A percentile compares a stretch with the other conserved stretches of the same genome.
Evolutionary conservation across 2,113 vertebrate species (phyloP).

Genomic region (Leucoraja erinaceus): DNA sequence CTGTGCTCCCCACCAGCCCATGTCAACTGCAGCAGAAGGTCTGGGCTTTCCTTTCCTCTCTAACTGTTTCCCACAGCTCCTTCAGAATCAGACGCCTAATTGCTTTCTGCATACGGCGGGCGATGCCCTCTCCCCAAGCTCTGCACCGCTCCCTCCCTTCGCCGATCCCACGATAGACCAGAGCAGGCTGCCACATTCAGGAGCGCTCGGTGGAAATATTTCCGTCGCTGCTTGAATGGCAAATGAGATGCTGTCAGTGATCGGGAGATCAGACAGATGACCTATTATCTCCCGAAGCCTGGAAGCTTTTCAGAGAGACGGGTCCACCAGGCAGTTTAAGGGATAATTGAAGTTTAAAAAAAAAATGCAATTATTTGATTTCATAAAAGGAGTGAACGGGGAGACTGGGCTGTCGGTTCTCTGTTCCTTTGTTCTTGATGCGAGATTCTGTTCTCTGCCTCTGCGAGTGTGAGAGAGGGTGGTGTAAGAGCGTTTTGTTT

Average conservation of each 20-base stretch:
- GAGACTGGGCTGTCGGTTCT: neutral
- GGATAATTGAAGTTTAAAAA: neutral
- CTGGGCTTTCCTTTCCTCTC: too few relatives aligned
- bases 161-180: neutral
- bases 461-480: too few relatives aligned
- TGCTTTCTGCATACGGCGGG: neutral
- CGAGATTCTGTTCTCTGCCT: neutral
- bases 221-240: neutral
- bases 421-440: neutral
- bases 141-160: neutral
- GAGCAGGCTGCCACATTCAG: neutral
- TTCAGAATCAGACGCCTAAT: neutral
- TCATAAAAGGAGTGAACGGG: neutral
- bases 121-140: neutral
- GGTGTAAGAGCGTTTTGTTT: neutral
- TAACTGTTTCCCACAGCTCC: too few relatives aligned
- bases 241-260: conserved; percentile 30
- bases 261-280: neutral
- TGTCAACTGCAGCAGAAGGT: too few relatives aligned
- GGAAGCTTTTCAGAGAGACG: neutral
- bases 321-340: neutral
- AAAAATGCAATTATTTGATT: conserved; percentile 16
- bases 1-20: too few relatives aligned
- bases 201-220: conserved; percentile 7
- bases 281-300: neutral